phyloP scores from a whole-genome alignment of 2,113 vertebrate species.

The Scytalopus superciliaris region DNA sequence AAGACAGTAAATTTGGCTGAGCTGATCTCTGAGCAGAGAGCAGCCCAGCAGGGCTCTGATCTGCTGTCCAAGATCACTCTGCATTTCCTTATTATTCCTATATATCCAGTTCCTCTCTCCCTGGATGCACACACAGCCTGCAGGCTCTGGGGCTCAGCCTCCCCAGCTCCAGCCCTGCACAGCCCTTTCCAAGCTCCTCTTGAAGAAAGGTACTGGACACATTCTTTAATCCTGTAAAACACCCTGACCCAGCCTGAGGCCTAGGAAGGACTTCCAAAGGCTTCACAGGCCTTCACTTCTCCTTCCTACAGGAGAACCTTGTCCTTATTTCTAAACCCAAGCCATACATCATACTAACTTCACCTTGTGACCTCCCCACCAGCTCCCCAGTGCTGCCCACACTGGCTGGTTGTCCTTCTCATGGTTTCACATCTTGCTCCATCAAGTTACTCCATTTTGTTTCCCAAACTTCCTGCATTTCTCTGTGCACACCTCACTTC shows the following conservation, averaged over 20 bases:
- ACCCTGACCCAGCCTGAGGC: background rate
- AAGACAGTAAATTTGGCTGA: background rate
- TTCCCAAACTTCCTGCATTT: conserved; percentile 2
- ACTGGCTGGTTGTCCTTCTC: background rate
- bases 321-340: background rate
- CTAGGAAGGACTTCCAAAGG: background rate
- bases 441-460: background rate
- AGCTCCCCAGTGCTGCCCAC: background rate
- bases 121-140: background rate
- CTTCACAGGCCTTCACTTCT: background rate
- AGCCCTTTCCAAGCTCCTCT: background rate
- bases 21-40: background rate
- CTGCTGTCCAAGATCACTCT: background rate
- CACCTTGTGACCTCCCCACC: background rate
- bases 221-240: background rate
- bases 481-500: background rate
- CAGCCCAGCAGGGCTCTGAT: background rate
- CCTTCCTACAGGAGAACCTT: background rate
- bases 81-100: background rate
- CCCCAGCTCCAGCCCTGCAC: background rate
- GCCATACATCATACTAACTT: fast-evolving
- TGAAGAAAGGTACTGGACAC: background rate
- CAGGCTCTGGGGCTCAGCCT: background rate
- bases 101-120: background rate
- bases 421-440: conserved; percentile 3